Conservation (phyloP, 2,888 invertebrate species). For the Ennomos quercinarius region DNA sequence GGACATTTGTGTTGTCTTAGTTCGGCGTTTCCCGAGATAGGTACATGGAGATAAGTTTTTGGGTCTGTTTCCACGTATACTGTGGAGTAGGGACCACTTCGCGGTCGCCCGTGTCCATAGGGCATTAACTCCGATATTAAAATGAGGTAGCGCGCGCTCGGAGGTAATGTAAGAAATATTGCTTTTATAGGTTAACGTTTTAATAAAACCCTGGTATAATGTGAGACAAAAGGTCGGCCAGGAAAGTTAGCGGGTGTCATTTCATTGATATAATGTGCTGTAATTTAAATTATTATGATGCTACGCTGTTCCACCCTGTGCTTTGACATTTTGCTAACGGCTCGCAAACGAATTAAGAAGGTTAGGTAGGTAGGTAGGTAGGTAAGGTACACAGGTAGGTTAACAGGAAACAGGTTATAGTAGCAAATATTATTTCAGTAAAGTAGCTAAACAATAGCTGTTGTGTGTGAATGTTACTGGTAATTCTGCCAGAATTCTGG, state of each 20-base stretch:
- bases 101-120: constrained; percentile 52
- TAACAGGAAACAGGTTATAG: too few relatives aligned
- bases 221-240: constrained; percentile 28
- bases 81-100: constrained; percentile 44
- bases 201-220: constrained; percentile 34
- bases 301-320: constrained; percentile 1
- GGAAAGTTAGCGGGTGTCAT: constrained; percentile 23
- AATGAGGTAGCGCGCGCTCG: constrained; percentile 44
- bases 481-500: too few relatives aligned
- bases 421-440: too few relatives aligned
- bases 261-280: constrained; percentile 19
- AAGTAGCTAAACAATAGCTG: too few relatives aligned
- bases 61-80: constrained; percentile 24
- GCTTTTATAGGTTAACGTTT: constrained; percentile 42
- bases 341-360: too few relatives aligned
- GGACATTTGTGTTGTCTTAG: too few relatives aligned
- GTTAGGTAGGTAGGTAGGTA: too few relatives aligned
- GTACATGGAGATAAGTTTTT: too few relatives aligned
- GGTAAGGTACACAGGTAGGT: too few relatives aligned
- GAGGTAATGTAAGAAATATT: constrained; percentile 46
- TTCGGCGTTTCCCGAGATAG: too few relatives aligned
- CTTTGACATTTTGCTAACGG: constrained; percentile 14
- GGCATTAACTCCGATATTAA: constrained; percentile 53
- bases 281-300: constrained; percentile 20
- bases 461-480: too few relatives aligned